Conservation (phyloP, 1,140 invertebrate genomes). For the Leptestheria dahalacensis region DNA sequence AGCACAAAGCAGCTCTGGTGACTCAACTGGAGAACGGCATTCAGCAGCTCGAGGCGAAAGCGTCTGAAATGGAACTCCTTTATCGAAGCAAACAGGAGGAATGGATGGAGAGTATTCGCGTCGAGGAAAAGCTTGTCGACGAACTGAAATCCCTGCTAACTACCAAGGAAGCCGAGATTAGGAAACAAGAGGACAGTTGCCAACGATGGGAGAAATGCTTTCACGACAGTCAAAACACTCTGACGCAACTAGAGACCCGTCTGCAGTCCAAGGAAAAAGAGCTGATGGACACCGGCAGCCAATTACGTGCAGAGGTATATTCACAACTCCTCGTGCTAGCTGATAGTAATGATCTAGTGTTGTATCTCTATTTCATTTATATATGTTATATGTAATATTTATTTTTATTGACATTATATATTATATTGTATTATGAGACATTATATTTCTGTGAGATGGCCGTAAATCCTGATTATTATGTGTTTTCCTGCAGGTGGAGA, state of each 20-base stretch:
- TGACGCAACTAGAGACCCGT: not conserved
- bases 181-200: not conserved
- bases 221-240: not conserved
- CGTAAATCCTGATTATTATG: no score
- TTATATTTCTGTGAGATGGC: no score
- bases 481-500: no score
- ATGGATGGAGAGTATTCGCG: no score
- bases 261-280: not conserved
- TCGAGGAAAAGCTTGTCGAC: not conserved
- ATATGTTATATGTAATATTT: no score
- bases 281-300: not conserved
- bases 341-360: no score
- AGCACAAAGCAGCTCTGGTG: not conserved
- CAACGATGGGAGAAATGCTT: not conserved
- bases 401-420: no score
- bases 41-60: not conserved
- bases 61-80: slow-evolving; percentile 11
- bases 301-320: not conserved
- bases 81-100: slow-evolving; percentile 1
- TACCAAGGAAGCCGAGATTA: slow-evolving; percentile 1
- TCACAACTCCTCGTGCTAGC: not conserved
- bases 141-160: not conserved
- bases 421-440: no score
- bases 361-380: no score
- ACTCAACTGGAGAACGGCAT: not conserved